These are phyloP conservation scores for Mimas tiliae DNA, from an alignment of 2,888 invertebrate species.

Conservation along the genomic window DNA sequence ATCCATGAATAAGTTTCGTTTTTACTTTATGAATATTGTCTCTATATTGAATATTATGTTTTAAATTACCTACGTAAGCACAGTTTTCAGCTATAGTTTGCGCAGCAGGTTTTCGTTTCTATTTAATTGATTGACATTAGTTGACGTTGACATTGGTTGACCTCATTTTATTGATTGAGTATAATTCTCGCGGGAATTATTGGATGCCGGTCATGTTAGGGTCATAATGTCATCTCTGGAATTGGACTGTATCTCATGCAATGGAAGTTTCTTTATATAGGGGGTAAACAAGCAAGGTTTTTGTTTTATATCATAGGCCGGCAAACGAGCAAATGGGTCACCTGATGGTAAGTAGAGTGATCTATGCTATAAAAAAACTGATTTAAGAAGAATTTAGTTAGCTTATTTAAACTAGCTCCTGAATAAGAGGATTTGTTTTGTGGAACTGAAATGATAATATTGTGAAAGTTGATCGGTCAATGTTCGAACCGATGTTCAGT, in stretches of 20 bases:
- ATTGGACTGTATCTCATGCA: not conserved
- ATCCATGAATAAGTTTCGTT: no score
- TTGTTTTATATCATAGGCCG: no score
- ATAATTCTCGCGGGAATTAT: not conserved
- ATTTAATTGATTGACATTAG: not conserved
- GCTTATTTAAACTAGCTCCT: not conserved
- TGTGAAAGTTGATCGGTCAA: constrained; percentile 47
- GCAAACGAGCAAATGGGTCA: no score
- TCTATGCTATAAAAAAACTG: not conserved
- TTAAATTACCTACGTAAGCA: no score
- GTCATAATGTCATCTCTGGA: not conserved
- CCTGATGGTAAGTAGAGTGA: not conserved
- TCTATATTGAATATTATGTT: no score
- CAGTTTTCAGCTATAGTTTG: no score
- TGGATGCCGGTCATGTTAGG: not conserved
- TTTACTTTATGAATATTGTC: no score
- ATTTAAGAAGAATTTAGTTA: no score
- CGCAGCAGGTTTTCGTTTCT: no score
- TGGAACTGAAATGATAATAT: constrained; percentile 36
- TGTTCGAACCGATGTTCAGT: constrained; percentile 46
- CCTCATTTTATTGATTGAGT: not conserved
- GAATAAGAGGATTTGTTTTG: not conserved
- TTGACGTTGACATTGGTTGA: not conserved
- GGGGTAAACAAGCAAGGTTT: no score
- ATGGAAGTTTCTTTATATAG: not conserved